Base-by-base conservation (phyloP, 2,797 vertebrate genomes). In the Dallia pectoralis region DNA sequence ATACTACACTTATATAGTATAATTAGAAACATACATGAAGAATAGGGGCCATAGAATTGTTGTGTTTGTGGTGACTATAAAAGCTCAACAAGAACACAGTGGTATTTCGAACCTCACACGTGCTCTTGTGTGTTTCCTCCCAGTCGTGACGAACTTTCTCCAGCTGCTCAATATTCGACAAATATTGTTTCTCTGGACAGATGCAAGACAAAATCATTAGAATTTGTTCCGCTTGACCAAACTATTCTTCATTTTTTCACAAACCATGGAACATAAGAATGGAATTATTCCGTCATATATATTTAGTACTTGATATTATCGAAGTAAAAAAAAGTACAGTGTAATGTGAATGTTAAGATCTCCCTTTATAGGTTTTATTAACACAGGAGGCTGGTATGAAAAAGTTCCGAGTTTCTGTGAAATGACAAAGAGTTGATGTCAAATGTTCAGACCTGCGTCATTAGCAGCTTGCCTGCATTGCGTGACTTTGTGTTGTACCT, bases 101-200 rank as follows among this genome's bases (percentile, higher is more conserved):
- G 64, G n/a, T 19, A 36, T 32, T 7, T 33, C 29, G 87, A 93
- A 96, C 97, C 96, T 97, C 93, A 0, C 96, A 97, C 2, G 94
- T 96, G 83, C 94, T 93, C 81, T 84, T 91, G 61, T 98, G 95
- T 14, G 97, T 96, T 62, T 93, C 91, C 53, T 95, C 95, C 96
- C 96, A 98, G 81, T 95, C 95, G 0, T 77, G 87, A n/a, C 95
- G 93, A 78, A 91, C 86, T 77, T 80, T 91, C 79, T 98, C 95
- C 68, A 97, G 88, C 77, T 93, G 91, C 70, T 90, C 90, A 0
- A 92, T 86, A 85, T 91, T 95, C 79, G 84, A 89, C 33, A 86
- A 86, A 87, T 97, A 97, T 33, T 84, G 29, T 0, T 85, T 92
- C 81, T 97, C 96, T 98, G 90, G 16, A 63, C 29, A 6, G 53